Base-by-base conservation (phyloP, 1,140 invertebrate species). In the Coelopa frigida region DNA sequence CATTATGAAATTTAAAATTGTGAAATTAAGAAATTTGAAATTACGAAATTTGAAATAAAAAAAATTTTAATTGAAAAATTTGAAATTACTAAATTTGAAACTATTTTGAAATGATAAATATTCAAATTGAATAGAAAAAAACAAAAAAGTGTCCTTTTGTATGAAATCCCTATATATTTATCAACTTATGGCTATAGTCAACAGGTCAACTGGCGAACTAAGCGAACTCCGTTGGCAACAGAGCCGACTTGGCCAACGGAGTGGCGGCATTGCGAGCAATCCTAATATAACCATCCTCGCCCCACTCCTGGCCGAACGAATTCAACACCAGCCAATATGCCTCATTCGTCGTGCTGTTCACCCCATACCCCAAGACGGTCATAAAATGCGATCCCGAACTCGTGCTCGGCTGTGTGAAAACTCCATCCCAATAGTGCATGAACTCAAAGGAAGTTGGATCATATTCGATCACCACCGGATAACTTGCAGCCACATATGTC, bases 271-370 rank as follows among this genome's bases (percentile, higher is more conserved):
- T 91, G 49, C 90, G 77, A 5, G 83, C 77, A 78, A 97, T 94
- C 68, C 83, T 81, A 47, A 95, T 86, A 72, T 88, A 95, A n/a
- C 93, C 93, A 0, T 82, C 52, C 14, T 83, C 75, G 21, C 93
- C 92, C 92, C 92, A 96, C 0, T 56, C 70, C 35, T 63, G 59
- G 21, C 83, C 82, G 84, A 89, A 93, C 49, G 85, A 89, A 58
- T 80, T 80, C 57, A 79, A 74, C 50, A 79, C 72, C 6, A 77
- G 59, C 75, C 76, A 80, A 58, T 76, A 79, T 54, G 77, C 72
- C 48, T 77, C 58, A 27, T 75, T 77, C 26, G 65, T 55, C 39
- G 77, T 73, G 2, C 77, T 77, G 56, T 82, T 79, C 7, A 75
- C 75, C 41, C 81, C 79, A 62, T 78, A 81, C 1, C 79, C 81